phyloP scores from a whole-genome alignment of 2,113 vertebrate species.

The Mus spicilegus region DNA sequence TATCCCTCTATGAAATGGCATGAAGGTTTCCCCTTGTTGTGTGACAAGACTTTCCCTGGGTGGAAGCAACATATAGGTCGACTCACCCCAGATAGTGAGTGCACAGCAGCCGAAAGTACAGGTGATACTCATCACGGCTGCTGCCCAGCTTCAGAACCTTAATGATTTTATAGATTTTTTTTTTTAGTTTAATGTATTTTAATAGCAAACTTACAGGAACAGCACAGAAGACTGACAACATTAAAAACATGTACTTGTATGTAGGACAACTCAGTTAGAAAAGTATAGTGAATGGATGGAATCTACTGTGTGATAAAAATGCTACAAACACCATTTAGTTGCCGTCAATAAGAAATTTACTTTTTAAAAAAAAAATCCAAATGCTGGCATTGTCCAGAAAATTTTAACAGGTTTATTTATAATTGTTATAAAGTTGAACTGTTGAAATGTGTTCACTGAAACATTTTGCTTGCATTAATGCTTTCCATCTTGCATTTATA shows the following conservation, averaged over 20 bases:
- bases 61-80: not conserved
- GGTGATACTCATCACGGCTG: not conserved
- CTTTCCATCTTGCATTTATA: slow-evolving; percentile 84
- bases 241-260: slow-evolving; percentile 92
- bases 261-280: slow-evolving; percentile 92
- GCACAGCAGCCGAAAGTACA: not conserved
- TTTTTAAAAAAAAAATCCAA: slow-evolving; percentile 89
- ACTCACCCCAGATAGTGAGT: not conserved
- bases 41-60: not conserved
- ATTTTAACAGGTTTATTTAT: slow-evolving; percentile 90
- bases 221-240: slow-evolving; percentile 93
- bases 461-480: slow-evolving; percentile 84
- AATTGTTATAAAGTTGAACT: slow-evolving; percentile 88
- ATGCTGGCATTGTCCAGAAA: slow-evolving; percentile 92
- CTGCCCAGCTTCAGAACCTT: not conserved
- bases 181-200: slow-evolving; percentile 91
- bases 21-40: not conserved
- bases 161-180: not conserved
- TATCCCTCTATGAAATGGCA: not conserved
- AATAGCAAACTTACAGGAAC: slow-evolving; percentile 94
- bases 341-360: slow-evolving; percentile 91
- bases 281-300: slow-evolving; percentile 90
- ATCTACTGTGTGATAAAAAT: slow-evolving; percentile 91
- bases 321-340: slow-evolving; percentile 92
- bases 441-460: slow-evolving; percentile 86